Percentiles rank a stretch among this genome's conserved stretches.
phyloP scores from a whole-genome alignment of 2,888 invertebrate species.

The Leptinotarsa peninsularis region DNA sequence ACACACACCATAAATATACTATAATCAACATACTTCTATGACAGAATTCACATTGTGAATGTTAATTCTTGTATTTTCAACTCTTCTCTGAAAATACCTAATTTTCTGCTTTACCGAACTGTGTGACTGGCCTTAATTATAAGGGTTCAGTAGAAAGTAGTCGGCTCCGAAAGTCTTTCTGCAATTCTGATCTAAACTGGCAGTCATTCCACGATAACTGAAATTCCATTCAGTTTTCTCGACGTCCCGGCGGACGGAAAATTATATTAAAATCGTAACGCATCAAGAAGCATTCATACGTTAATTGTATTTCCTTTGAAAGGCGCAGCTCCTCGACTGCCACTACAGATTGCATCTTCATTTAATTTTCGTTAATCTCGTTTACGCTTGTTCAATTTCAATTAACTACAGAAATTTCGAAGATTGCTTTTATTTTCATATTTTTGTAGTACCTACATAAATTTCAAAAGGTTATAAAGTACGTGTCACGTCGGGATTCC shows the following conservation, averaged over 20 bases:
- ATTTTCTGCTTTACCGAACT: too few species aligned
- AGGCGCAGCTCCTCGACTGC: conserved; percentile 9
- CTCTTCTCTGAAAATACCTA: too few species aligned
- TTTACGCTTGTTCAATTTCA: neutral
- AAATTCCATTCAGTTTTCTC: conserved; percentile 2
- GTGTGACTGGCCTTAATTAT: neutral
- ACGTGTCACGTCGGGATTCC: too few species aligned
- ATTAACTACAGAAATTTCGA: neutral
- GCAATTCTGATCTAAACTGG: neutral
- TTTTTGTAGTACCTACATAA: too few species aligned
- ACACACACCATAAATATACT: too few species aligned
- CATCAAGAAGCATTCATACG: conserved; percentile 10
- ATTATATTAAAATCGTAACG: conserved; percentile 12
- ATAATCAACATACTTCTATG: too few species aligned
- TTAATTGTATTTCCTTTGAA: conserved; percentile 19
- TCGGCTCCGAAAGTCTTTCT: neutral
- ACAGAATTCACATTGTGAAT: too few species aligned
- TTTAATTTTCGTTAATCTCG: neutral
- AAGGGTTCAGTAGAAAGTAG: neutral
- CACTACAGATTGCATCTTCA: conserved; percentile 6
- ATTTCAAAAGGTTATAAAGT: too few species aligned
- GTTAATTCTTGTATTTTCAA: too few species aligned
- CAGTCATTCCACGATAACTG: neutral
- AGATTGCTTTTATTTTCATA: too few species aligned
- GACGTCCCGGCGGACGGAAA: conserved; percentile 8